Base-by-base conservation (phyloP, 2,113 vertebrate species). In the Morone saxatilis region DNA sequence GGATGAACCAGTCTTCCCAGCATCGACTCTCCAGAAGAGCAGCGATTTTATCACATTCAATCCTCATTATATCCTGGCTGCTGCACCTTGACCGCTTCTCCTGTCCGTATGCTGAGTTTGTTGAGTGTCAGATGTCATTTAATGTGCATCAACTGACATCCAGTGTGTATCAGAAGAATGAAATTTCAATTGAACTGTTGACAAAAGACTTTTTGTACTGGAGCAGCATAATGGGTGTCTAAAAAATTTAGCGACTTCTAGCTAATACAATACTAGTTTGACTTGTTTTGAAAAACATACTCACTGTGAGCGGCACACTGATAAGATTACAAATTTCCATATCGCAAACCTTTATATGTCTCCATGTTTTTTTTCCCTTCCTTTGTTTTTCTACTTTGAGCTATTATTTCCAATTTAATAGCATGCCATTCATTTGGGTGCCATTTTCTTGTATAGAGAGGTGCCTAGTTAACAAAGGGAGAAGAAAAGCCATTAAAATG, bases 401-500 rank as follows among this genome's bases (percentile, higher is more conserved):
- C 83, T 81, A 93, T 93, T 94, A 90, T 94, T 89, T 94, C 74
- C 82, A 74, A 84, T 91, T 86, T 94, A 79, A 74, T 91, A 80
- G 81, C 71, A 83, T 88, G 86, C 83, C 76, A 86, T 92, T 93
- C 82, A 89, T 93, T 89, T 93, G 81, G 78, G 81, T 85, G 87
- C 82, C 41, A 88, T 88, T 84, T 65, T 71, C 69, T 82, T 76
- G 81, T 77, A 91, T 73, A 78, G 74, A 66, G 66, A 82, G 75
- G 90, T 86, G 86, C 77, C 77, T 87, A 56, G 88, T 94, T 93
- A 94, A 93, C 89, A 91, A 87, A 89, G n/a, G 69, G 78, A 93
- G 87, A 90, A 91, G 87, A 87, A 92, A 93, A 91, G 81, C 79
- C 88, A 86, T 93, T 93, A 90, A 92, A 94, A 89, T 71, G 57